phyloP scores from a whole-genome alignment of 1,140 invertebrate genomes.

The Megathymus violae region DNA sequence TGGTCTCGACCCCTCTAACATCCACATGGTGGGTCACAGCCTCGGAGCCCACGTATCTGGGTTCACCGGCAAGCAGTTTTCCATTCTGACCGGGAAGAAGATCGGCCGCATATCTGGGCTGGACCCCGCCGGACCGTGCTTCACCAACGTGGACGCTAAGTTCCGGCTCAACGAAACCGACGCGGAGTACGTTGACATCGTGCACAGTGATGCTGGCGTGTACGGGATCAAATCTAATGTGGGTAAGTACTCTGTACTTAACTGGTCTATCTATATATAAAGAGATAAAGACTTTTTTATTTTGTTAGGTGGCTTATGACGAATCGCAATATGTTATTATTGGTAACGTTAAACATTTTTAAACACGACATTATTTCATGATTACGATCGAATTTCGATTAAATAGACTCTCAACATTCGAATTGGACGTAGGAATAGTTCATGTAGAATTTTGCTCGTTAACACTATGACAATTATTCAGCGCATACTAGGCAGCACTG shows the following conservation, averaged over 20 bases:
- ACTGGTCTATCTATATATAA: too few species aligned
- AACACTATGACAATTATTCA: too few species aligned
- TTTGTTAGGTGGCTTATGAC: too few species aligned
- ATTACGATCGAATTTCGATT: too few species aligned
- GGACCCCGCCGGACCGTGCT: conserved; percentile 89
- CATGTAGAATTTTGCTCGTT: too few species aligned
- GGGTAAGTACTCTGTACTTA: conserved; percentile 50
- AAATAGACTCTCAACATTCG: too few species aligned
- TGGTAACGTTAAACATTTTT: too few species aligned
- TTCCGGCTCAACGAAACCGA: conserved; percentile 86
- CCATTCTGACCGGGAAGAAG: conserved; percentile 62
- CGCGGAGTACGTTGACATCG: conserved; percentile 89
- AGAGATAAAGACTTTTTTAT: too few species aligned
- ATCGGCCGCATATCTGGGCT: conserved; percentile 87
- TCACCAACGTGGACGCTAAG: conserved; percentile 81
- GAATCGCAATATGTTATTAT: too few species aligned
- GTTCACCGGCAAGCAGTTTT: conserved; percentile 85
- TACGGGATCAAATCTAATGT: conserved; percentile 72
- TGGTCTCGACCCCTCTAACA: conserved; percentile 68
- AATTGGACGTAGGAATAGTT: too few species aligned
- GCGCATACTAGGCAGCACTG: too few species aligned
- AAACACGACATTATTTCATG: too few species aligned
- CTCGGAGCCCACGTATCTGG: conserved; percentile 93
- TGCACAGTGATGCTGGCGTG: conserved; percentile 88
- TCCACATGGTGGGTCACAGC: conserved; percentile 93